These are phyloP conservation scores for Ondatra zibethicus DNA, from an alignment of 2,113 vertebrate species.

Conservation along the genomic window DNA sequence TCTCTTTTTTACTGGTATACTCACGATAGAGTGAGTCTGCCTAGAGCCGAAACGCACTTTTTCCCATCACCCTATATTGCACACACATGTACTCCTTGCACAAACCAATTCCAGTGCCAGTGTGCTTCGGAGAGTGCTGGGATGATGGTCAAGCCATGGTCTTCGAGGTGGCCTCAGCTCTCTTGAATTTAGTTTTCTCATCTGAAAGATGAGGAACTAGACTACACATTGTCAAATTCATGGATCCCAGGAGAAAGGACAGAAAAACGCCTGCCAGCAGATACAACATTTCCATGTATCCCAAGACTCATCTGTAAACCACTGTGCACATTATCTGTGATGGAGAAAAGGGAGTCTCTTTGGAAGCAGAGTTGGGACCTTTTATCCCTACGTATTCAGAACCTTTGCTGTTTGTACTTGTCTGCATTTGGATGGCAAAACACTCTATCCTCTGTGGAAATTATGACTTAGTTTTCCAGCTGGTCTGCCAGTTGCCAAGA, in stretches of 20 bases:
- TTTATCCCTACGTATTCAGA: conserved; percentile 73
- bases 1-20: neutral
- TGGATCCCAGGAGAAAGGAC: neutral
- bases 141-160: neutral
- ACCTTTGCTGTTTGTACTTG: conserved; percentile 77
- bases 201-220: conserved; percentile 39
- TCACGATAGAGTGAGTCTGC: neutral
- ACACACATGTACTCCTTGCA: neutral
- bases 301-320: neutral
- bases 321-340: neutral
- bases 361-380: conserved; percentile 48
- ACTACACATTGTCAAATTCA: conserved; percentile 2
- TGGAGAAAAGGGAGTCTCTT: conserved; percentile 15
- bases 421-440: conserved; percentile 87
- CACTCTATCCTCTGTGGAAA: conserved; percentile 85
- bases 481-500: conserved; percentile 79
- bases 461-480: conserved; percentile 81
- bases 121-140: neutral
- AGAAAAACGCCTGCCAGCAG: neutral
- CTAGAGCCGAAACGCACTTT: neutral
- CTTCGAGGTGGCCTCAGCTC: neutral
- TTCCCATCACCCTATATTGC: neutral
- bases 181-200: conserved; percentile 15
- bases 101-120: neutral
- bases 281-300: neutral